A percentile compares a stretch with the other conserved stretches of the same genome.
These are phyloP conservation scores for Pecten maximus DNA, from an alignment of 2,888 invertebrate genomes.

Conservation along the genomic window DNA sequence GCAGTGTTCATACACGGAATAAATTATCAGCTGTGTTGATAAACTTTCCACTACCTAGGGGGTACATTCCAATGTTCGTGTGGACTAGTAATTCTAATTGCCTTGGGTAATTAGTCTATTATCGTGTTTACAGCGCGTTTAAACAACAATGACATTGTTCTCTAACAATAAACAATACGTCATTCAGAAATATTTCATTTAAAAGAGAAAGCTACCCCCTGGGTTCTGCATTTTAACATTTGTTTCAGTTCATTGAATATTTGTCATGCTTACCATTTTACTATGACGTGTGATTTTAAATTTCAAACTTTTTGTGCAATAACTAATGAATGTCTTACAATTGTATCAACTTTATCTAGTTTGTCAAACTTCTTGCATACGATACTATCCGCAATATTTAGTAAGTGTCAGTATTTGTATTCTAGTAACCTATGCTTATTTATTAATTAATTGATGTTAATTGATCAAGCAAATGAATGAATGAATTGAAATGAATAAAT, in stretches of 20 bases:
- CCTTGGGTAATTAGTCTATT: background rate
- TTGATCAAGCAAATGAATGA: background rate
- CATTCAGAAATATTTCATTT: constrained; percentile 2
- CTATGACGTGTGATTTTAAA: background rate
- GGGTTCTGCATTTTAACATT: background rate
- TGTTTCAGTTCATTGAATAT: constrained; percentile 22
- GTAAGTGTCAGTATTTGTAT: background rate
- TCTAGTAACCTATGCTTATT: background rate
- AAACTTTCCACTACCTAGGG: background rate
- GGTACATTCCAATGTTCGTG: background rate
- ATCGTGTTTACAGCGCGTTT: background rate
- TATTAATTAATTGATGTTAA: background rate
- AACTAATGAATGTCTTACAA: background rate
- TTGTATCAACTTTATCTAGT: background rate
- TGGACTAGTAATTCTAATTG: background rate
- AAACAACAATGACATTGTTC: background rate
- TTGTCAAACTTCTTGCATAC: background rate
- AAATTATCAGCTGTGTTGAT: background rate
- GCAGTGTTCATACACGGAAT: background rate
- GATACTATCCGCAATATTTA: background rate
- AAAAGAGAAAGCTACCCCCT: constrained; percentile 2
- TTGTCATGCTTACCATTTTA: background rate
- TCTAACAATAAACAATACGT: background rate
- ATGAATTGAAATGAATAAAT: background rate
- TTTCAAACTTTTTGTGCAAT: background rate